Conservation (phyloP, 2,113 vertebrate genomes). For the Oreotragus oreotragus region DNA sequence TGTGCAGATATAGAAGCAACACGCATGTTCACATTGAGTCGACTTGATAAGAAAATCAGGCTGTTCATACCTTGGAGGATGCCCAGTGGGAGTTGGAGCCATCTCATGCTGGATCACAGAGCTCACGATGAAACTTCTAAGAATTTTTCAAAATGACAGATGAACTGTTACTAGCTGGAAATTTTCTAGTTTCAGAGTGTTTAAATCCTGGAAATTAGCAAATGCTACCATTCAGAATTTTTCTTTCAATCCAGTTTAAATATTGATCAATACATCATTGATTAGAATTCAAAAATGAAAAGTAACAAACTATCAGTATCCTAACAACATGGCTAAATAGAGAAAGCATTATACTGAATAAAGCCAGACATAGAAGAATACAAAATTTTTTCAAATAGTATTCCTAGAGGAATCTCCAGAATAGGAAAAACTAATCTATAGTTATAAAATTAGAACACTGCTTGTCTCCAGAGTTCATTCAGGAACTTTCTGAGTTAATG, state of each 20-base stretch:
- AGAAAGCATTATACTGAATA: neutral
- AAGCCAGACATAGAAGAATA: neutral
- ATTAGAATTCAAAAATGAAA: neutral
- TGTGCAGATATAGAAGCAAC: neutral
- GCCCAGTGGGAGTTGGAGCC: rapidly evolving
- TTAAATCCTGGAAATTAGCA: neutral
- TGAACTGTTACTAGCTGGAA: neutral
- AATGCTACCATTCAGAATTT: neutral
- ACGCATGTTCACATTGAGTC: neutral
- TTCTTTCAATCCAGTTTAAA: neutral
- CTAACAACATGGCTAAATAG: neutral
- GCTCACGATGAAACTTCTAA: neutral
- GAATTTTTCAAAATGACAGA: neutral
- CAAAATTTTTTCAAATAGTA: neutral
- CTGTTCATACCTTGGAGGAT: no score
- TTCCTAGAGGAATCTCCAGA: neutral
- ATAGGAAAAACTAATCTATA: neutral
- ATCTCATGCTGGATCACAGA: no score
- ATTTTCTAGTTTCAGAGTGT: neutral
- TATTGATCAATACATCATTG: neutral
- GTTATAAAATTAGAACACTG: neutral
- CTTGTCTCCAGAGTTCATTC: neutral
- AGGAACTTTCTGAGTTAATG: neutral
- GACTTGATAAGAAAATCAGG: neutral
- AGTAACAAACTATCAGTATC: neutral